Evolutionary conservation across 2,888 invertebrate species (phyloP).

Genomic region (Drosophila formosana): DNA sequence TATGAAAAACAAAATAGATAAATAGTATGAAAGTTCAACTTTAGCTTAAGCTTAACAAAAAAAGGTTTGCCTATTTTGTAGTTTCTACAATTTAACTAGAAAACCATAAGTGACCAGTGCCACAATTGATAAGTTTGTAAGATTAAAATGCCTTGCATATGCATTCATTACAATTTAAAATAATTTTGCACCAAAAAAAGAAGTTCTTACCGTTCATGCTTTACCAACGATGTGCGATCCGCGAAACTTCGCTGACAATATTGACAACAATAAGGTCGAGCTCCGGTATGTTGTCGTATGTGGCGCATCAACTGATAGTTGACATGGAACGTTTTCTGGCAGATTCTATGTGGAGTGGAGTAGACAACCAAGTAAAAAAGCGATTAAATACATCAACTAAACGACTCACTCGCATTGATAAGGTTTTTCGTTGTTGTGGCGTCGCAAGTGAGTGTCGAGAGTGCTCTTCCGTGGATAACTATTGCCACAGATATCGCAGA

Average conservation of each 20-base stretch:
- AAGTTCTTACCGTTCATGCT: constrained; percentile 83
- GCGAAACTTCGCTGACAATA: constrained; percentile 83
- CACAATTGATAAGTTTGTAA: too few species aligned
- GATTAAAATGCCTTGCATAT: too few species aligned
- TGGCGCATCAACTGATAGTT: constrained; percentile 84
- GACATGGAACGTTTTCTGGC: constrained; percentile 82
- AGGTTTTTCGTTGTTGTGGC: constrained; percentile 83
- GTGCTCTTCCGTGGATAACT: constrained; percentile 83
- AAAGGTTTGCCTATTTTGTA: too few species aligned
- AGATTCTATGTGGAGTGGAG: constrained; percentile 70
- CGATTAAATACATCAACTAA: background rate
- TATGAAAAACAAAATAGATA: too few species aligned
- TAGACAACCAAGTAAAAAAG: background rate
- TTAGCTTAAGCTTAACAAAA: too few species aligned
- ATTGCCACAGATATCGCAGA: constrained; percentile 84
- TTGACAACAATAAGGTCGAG: constrained; percentile 83
- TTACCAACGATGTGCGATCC: constrained; percentile 84
- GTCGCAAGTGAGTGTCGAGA: constrained; percentile 83
- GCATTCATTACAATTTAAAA: too few species aligned
- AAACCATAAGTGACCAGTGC: too few species aligned
- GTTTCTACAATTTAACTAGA: too few species aligned
- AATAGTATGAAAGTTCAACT: too few species aligned
- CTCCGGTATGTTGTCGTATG: constrained; percentile 84
- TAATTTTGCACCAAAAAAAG: too few species aligned
- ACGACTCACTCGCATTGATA: constrained; percentile 83